Evolutionary conservation across 2,888 invertebrate genomes (phyloP), one percentile per base, ranked within the genome.

Genomic region (Latheticus oryzae): DNA sequence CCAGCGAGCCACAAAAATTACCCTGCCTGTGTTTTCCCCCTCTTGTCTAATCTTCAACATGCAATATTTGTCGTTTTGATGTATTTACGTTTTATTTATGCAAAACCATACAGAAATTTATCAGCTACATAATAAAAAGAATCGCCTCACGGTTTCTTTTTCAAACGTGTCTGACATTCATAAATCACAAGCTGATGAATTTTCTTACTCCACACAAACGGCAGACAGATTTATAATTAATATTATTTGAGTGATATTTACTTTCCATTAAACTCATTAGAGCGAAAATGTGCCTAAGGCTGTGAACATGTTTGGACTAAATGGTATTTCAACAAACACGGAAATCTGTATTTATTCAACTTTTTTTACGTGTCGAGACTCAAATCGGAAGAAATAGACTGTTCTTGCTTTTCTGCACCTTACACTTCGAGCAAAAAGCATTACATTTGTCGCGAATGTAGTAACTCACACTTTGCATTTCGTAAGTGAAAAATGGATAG

Each of bases 201-300:
- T 26, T 24, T 21, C 7, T 16, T 16, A 50, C 37, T 13, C 24
- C 40, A 23, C 15, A 42, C 47, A 33, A 48, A 52, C 43, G 60
- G 50, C 60, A 57, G 60, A 54, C 60, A 57, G 56, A 57, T 58
- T 42, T 38, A 50, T 50, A 54, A 54, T 60, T 57, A 60, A 60
- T 60, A 60, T 37, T 48, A 57, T 56, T 52, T 56, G n/a, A 56
- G 60, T 47, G 60, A 33, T 60, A 45, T 52, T 60, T 35, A 45
- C 53, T 50, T 48, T 54, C 55, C 54, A 59, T 59, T 40, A 59
- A 54, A 54, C 30, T 59, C 48, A 47, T 33, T 50, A 38, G 50
- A 37, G 50, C 37, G 50, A 50, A 50, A 50, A 50, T 50, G n/a
- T n/a, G n/a, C n/a, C n/a, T n/a, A n/a, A n/a, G n/a, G n/a, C n/a